Base-by-base conservation (phyloP, 2,888 invertebrate genomes). In the Amblyjoppa fuscipennis region DNA sequence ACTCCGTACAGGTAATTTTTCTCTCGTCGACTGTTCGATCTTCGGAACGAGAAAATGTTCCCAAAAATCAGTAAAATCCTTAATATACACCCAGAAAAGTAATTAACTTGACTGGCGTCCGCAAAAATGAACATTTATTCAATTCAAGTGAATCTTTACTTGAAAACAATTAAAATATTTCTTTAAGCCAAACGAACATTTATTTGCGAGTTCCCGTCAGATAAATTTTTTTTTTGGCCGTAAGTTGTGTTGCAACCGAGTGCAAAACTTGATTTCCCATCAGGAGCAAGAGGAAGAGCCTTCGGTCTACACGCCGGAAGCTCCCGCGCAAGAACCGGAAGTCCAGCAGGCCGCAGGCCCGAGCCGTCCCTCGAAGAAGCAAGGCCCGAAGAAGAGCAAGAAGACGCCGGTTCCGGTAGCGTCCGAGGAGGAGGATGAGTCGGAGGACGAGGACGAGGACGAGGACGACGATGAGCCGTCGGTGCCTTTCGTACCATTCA, bases 381-480 rank as follows among this genome's bases (percentile, higher is more conserved):
- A 76, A 4, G 81, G 59, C 68, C 3, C 84, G 69, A 93, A 92
- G 45, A 93, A 93, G 45, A 76, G 82, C n/a, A 92, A 90, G 75
- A 92, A 92, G 71, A 88, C 87, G 0, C 90, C 92, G 3, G 77
- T 87, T 0, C 77, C 80, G 0, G 81, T 87, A 4, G 86, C 89
- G 88, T 5, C 81, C 49, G 88, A 91, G 11, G 78, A 85, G 6
- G 95, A 95, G 0, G 94, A 94, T 41, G 92, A 94, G 34, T 51
- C 66, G 0, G 95, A 95, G 0, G 94, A 94, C 0, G 95, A 95
- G 0, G 96, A 95, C 0, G 94, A 94, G 31, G 92, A 94, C 1
- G 91, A 93, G 1, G 90, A 91, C 16, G 90, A 91, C 3, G 93
- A 94, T 28, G 92, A 92, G 4, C 87, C 89, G 0, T 61, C 78